These are phyloP conservation scores for Mystacides longicornis DNA, from an alignment of 2,888 invertebrate species.

Conservation along the genomic window DNA sequence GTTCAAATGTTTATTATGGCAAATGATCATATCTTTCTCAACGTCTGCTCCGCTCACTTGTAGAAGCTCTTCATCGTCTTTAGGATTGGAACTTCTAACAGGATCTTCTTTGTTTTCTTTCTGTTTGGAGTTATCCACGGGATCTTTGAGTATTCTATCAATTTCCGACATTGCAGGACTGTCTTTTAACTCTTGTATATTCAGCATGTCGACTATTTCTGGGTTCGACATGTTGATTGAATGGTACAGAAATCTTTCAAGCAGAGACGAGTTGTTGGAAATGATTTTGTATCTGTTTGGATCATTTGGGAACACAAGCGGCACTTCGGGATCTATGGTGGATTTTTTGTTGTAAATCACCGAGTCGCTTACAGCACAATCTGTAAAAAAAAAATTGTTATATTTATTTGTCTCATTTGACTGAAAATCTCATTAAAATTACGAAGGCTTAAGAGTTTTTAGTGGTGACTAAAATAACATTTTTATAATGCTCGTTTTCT, in stretches of 20 bases:
- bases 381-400: neutral
- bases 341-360: neutral
- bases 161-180: slow-evolving; percentile 24
- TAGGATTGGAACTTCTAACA: slow-evolving; percentile 11
- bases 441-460: no score
- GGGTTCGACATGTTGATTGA: slow-evolving; percentile 27
- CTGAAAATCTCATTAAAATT: no score
- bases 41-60: slow-evolving; percentile 16
- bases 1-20: neutral
- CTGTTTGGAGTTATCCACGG: slow-evolving; percentile 21
- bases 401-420: no score
- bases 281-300: slow-evolving; percentile 40
- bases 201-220: slow-evolving; percentile 47
- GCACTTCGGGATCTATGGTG: neutral
- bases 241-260: slow-evolving; percentile 34
- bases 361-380: neutral
- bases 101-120: slow-evolving; percentile 27
- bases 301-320: neutral
- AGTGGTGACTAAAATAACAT: no score
- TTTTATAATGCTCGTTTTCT: no score
- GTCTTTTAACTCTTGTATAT: slow-evolving; percentile 34
- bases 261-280: slow-evolving; percentile 43
- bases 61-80: slow-evolving; percentile 19
- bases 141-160: neutral
- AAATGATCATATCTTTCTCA: slow-evolving; percentile 20